Conservation (phyloP, 2,113 vertebrate genomes). For the Aptenodytes patagonicus region DNA sequence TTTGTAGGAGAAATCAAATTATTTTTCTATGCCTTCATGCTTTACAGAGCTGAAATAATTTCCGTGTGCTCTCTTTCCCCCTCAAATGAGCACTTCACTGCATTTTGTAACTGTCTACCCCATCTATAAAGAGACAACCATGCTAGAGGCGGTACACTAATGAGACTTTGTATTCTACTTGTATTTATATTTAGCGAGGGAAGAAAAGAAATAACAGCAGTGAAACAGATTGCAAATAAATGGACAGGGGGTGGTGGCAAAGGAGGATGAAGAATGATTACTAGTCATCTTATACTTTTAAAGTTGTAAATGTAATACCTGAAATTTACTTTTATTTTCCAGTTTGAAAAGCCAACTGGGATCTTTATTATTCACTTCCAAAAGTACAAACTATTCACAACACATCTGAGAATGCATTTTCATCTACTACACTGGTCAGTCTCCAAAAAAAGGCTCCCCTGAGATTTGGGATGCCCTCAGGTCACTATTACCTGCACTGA, state of each 20-base stretch:
- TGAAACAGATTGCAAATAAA: neutral
- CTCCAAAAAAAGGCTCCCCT: neutral
- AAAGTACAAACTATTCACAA: neutral
- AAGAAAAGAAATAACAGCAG: neutral
- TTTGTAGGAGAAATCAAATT: neutral
- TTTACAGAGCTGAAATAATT: neutral
- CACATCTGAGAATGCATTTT: neutral
- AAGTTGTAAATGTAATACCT: neutral
- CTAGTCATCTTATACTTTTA: neutral
- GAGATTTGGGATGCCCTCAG: neutral
- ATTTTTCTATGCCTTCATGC: neutral
- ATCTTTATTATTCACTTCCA: neutral
- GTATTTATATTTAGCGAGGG: neutral
- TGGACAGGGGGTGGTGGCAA: neutral
- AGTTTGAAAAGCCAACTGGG: neutral
- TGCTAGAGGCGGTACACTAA: neutral
- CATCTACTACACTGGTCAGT: neutral
- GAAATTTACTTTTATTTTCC: neutral
- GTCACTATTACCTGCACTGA: neutral
- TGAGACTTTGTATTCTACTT: neutral
- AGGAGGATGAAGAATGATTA: neutral
- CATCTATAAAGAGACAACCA: neutral
- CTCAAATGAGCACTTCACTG: neutral
- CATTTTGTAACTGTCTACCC: neutral
- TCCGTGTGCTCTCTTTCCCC: neutral